phyloP scores from a whole-genome alignment of 2,888 invertebrate species.

The Sinodicranocentrus sp. region DNA sequence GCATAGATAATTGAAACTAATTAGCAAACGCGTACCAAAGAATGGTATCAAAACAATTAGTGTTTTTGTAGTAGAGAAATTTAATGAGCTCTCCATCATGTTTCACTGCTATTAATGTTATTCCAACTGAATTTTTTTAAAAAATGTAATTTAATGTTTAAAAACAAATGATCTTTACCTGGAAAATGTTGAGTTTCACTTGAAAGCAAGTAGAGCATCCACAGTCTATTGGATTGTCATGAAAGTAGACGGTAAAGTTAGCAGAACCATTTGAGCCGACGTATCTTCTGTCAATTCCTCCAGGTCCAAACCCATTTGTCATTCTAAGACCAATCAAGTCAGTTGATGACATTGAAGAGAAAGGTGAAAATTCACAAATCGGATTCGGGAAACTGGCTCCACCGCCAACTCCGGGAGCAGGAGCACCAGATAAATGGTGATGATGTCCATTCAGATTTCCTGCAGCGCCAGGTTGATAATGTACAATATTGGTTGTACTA shows the following conservation, averaged over 20 bases:
- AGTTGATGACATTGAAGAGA: constrained; percentile 72
- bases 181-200: constrained; percentile 73
- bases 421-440: constrained; percentile 16
- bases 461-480: constrained; percentile 51
- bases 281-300: constrained; percentile 68
- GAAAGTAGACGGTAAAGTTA: constrained; percentile 71
- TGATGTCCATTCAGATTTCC: constrained; percentile 57
- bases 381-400: constrained; percentile 69
- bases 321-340: constrained; percentile 71
- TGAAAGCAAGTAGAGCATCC: constrained; percentile 76
- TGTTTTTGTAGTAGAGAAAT: too few species aligned
- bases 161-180: constrained; percentile 65
- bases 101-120: too few species aligned
- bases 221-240: constrained; percentile 76
- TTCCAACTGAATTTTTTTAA: too few species aligned
- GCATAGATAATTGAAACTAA: constrained; percentile 11
- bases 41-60: too few species aligned
- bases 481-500: constrained; percentile 57
- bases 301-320: constrained; percentile 64
- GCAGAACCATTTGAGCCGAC: constrained; percentile 61
- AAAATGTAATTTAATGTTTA: too few species aligned
- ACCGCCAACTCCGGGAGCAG: constrained; percentile 36
- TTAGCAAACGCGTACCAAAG: not conserved
- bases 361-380: constrained; percentile 75
- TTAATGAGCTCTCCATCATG: too few species aligned